Base-by-base conservation (phyloP, 2,888 invertebrate genomes). In the Tuta absoluta region DNA sequence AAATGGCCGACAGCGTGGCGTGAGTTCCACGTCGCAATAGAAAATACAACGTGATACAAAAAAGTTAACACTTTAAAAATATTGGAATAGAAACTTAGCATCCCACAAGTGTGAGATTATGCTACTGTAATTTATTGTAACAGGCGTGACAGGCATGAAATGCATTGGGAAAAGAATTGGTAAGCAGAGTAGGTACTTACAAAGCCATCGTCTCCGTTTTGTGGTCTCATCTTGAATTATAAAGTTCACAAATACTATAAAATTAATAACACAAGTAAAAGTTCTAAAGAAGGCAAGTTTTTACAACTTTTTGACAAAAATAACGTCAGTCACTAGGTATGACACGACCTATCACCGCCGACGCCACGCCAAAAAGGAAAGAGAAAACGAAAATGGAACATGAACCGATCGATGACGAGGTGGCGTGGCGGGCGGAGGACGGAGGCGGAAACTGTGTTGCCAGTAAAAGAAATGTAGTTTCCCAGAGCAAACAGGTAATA, bases 121-220 rank as follows among this genome's bases (percentile, higher is more conserved):
- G n/a, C n/a, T n/a, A n/a, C n/a, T n/a, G n/a, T n/a, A n/a, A n/a
- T n/a, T n/a, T n/a, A n/a, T n/a, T n/a, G n/a, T n/a, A n/a, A n/a
- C n/a, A n/a, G n/a, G n/a, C n/a, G n/a, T n/a, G n/a, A 33, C 28
- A 5, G 8, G 5, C 53, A 56, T 21, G n/a, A 64, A 63, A 24
- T n/a, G 17, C n/a, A n/a, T 33, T 14, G 23, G 12, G 38, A 59
- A 19, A 14, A n/a, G 5, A 11, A 62, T 17, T 3, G 23, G 11
- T 12, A 19, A 57, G 37, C 10, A 51, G 48, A 62, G 45, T 53
- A 14, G 48, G 59, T 78, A 90, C 91, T 91, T 80, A 91, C 91
- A 81, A 82, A 91, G 53, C 89, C 89, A 69, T 91, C 91, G 67
- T 91, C 91, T 58, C 91, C 91, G 66, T 91, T 91, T 78, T 90